Base-by-base conservation (phyloP, 2,113 vertebrate species). In the Rallus limicola region DNA sequence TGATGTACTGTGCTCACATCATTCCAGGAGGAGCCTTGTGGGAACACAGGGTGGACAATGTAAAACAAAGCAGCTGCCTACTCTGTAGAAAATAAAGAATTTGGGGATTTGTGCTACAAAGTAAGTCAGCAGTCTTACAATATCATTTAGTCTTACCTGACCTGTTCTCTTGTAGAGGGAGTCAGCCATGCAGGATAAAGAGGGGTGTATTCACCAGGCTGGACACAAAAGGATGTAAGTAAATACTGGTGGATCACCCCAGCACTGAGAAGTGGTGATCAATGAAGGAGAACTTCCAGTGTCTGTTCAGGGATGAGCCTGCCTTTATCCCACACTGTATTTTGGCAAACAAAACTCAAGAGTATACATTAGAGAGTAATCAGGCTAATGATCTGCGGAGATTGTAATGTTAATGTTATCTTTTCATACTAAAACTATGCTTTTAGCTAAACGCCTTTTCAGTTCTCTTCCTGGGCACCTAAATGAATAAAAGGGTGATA, bases 401-500 rank as follows among this genome's bases (percentile, higher is more conserved):
- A 86, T 81, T 36, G 60, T 80, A 46, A 55, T 44, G 83, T 80
- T 90, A 84, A 90, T 92, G 68, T 63, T 96, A 17, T 65, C 72
- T 70, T 55, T 80, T 92, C 52, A 79, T 36, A 69, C 42, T 91
- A 78, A 88, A 88, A 95, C 62, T 50, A 53, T 74, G 74, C 71
- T 97, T 96, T 93, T 69, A 89, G 94, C 89, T 86, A 91, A 94
- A 97, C 62, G 63, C 78, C 33, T 96, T 92, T 96, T 93, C 53
- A 82, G 18, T 79, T 97, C 93, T 74, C 50, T 97, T 88, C 91
- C 88, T 87, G 93, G 86, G 58, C 88, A 95, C 55, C 23, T 72
- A 97, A 95, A 97, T 89, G 86, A 97, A 95, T 95, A 82, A 85
- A 89, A 88, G 87, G 52, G 33, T 80, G 95, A 90, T 97, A 97